Base-by-base conservation (phyloP, 1,140 invertebrate species). In the Ephestia elutella region DNA sequence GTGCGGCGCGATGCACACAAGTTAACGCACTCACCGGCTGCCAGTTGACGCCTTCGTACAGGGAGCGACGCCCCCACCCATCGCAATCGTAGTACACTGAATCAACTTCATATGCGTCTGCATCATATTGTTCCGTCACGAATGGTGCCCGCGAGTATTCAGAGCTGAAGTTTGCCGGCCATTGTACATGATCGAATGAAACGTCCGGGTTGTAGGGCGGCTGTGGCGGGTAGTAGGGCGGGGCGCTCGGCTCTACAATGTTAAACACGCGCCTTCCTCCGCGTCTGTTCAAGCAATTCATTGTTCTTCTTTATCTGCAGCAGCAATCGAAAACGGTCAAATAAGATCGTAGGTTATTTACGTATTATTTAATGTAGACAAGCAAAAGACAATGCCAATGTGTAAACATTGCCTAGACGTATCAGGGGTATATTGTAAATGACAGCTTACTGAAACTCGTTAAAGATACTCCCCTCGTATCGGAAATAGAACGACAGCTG, bases 401-500 rank as follows among this genome's bases (percentile, higher is more conserved):
- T 25, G 9, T 32, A 32, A 32, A 32, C 11, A 32, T 32, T 11
- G 7, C 11, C n/a, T 25, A 51, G 21, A 51, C 20, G 7, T 51
- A 51, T 20, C 18, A 32, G 30, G 30, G 30, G 30, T 32, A 28
- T 28, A 55, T 35, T 55, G 50, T 49, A 21, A 58, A 53, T 51
- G 56, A 53, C 56, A 58, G 18, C 48, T 56, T 17, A 32, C 49
- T 53, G 57, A 54, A 51, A 55, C 57, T 50, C 44, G 20, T 59
- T 60, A 54, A 49, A 75, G 72, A 72, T 54, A 62, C 69, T 75
- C 77, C 76, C 72, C 73, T 70, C 68, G 65, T 63, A 62, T 73
- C 78, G 68, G 73, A 86, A 86, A 85, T 86, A 83, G 75, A 75
- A 75, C 72, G 79, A 83, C 85, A 87, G 85, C 82, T 84, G 83